Conservation (phyloP, 92 coral and sea anemone genomes). For the Zoanthus sociatus region DNA sequence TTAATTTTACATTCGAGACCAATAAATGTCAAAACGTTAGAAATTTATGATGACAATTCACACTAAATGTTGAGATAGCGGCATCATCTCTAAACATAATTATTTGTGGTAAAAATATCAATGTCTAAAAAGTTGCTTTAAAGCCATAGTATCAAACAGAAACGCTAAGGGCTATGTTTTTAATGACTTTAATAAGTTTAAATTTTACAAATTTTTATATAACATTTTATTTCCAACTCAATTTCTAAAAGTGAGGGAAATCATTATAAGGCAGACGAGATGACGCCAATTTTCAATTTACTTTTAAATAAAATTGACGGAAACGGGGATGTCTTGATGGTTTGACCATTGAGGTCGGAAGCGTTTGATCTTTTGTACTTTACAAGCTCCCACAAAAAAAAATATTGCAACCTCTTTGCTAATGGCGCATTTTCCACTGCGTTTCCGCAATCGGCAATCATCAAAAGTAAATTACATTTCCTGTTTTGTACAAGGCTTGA, state of each 20-base stretch:
- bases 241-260: background rate
- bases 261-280: background rate
- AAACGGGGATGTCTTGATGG: background rate
- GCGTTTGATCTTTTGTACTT: background rate
- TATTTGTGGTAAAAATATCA: background rate
- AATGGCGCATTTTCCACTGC: background rate
- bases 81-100: background rate
- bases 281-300: background rate
- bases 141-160: background rate
- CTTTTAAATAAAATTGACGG: background rate
- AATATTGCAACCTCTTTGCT: background rate
- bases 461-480: conserved; percentile 47
- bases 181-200: background rate
- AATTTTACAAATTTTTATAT: background rate
- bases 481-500: conserved; percentile 38
- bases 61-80: background rate
- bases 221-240: background rate
- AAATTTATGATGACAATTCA: background rate
- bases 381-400: conserved; percentile 2
- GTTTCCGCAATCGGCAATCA: conserved; percentile 48
- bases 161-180: background rate
- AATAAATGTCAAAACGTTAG: background rate
- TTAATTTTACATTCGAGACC: background rate
- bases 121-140: background rate
- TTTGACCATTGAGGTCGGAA: conserved; percentile 25